Evolutionary conservation across 1,140 invertebrate genomes (phyloP), one percentile per base, ranked within the genome.

Genomic region (Zaprionus ornatus): DNA sequence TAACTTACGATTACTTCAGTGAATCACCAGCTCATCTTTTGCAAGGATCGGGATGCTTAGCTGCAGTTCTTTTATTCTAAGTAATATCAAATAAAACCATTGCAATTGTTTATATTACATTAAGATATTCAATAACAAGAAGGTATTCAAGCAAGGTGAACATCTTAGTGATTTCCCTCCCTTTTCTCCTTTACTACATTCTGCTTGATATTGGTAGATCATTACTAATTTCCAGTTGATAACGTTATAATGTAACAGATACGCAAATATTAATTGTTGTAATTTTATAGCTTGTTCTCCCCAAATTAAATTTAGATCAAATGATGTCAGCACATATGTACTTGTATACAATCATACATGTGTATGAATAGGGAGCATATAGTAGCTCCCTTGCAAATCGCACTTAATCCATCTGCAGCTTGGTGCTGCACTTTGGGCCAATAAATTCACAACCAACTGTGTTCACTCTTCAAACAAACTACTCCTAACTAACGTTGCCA

Each of bases 341-440:
- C 2, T 6, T 17, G n/a, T 40, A 4, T 40, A 2, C 15, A 17
- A 17, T 7, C 15, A 42, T 17, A 6, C n/a, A 7, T 45, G 10
- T 32, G 29, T 32, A 10, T 32, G 29, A 10, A 10, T 32, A 32
- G 9, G n/a, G n/a, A n/a, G n/a, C n/a, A n/a, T 32, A 9, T 27
- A 27, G 1, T 27, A n/a, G 45, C 56, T 17, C 50, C 48, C 40
- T 61, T 50, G 54, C 19, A 57, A 50, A 63, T 71, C 79, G 42
- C 72, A 85, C 67, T 85, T 90, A 90, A 90, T 90, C 86, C 85
- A 90, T 85, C 79, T 90, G 85, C 85, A 90, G 55, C 74, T 88
- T 71, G 73, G 66, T 69, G 71, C 80, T 78, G 78, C 72, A 90
- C 77, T 84, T 79, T 77, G 61, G 61, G 68, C 75, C 79, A 79